These are phyloP conservation scores for Ostrea denselamellosa DNA, from an alignment of 1,140 invertebrate genomes.

Conservation along the genomic window DNA sequence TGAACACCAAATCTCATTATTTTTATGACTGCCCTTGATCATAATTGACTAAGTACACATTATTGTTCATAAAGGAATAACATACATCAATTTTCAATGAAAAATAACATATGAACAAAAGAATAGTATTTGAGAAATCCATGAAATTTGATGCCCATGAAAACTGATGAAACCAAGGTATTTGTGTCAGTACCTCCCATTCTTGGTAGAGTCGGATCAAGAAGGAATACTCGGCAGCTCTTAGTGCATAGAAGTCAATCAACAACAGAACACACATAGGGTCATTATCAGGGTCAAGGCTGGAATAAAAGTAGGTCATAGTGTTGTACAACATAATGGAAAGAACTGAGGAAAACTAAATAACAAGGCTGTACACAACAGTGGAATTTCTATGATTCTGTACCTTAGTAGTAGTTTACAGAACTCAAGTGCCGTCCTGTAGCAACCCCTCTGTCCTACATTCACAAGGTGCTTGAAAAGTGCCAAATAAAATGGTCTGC, in stretches of 20 bases:
- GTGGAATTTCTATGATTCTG: not conserved
- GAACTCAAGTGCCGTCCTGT: slow-evolving; percentile 80
- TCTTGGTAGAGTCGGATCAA: slow-evolving; percentile 83
- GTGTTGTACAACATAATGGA: not conserved
- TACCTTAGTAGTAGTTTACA: slow-evolving; percentile 80
- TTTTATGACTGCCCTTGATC: too few species aligned
- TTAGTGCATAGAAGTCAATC: slow-evolving; percentile 92
- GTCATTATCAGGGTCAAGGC: slow-evolving; percentile 90
- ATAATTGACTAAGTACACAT: too few species aligned
- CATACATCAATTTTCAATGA: too few species aligned
- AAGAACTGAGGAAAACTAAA: not conserved
- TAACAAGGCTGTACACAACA: not conserved
- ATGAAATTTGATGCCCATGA: too few species aligned
- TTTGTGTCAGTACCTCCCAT: slow-evolving; percentile 78
- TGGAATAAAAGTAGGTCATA: slow-evolving; percentile 79
- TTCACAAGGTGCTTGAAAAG: slow-evolving; percentile 91
- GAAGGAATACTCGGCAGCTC: slow-evolving; percentile 91
- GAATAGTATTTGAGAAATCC: too few species aligned
- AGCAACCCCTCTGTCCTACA: slow-evolving; percentile 86
- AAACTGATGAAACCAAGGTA: too few species aligned
- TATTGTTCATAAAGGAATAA: too few species aligned
- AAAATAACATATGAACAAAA: too few species aligned
- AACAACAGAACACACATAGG: slow-evolving; percentile 89
- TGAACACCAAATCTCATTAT: too few species aligned
- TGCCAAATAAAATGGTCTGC: slow-evolving; percentile 88